Conservation (phyloP, 2,797 vertebrate species). For the Hippopotamyrus pictus region DNA sequence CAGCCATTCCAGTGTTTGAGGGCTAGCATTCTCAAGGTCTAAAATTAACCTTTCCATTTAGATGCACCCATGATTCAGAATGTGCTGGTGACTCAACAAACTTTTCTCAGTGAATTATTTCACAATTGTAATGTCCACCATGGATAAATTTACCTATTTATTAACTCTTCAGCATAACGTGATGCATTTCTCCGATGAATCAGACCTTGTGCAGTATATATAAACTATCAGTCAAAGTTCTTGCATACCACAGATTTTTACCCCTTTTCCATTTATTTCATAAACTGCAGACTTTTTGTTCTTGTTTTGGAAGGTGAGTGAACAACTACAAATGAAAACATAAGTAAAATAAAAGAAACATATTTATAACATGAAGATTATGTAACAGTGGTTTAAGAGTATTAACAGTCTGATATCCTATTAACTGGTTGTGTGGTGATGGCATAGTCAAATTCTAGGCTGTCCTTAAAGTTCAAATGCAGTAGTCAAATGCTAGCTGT, state of each 20-base stretch:
- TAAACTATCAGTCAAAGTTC: neutral
- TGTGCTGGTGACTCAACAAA: neutral
- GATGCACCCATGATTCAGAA: neutral
- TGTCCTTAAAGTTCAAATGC: neutral
- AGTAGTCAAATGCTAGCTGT: neutral
- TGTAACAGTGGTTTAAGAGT: neutral
- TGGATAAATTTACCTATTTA: neutral
- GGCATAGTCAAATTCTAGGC: neutral
- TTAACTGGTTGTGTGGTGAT: neutral
- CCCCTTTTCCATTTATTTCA: neutral
- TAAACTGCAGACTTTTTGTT: neutral
- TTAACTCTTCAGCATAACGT: neutral
- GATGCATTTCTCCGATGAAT: neutral
- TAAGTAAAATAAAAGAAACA: neutral
- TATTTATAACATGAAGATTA: neutral
- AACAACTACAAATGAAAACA: neutral
- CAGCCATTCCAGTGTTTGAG: neutral
- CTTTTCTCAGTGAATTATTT: neutral
- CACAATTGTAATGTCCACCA: neutral
- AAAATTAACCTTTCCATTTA: slow-evolving; percentile 1
- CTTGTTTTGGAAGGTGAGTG: neutral
- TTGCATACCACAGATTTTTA: neutral
- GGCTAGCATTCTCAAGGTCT: neutral
- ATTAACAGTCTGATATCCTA: neutral
- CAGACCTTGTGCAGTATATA: neutral